Conservation (phyloP, 2,888 invertebrate genomes). For the Ophion slaviceki region DNA sequence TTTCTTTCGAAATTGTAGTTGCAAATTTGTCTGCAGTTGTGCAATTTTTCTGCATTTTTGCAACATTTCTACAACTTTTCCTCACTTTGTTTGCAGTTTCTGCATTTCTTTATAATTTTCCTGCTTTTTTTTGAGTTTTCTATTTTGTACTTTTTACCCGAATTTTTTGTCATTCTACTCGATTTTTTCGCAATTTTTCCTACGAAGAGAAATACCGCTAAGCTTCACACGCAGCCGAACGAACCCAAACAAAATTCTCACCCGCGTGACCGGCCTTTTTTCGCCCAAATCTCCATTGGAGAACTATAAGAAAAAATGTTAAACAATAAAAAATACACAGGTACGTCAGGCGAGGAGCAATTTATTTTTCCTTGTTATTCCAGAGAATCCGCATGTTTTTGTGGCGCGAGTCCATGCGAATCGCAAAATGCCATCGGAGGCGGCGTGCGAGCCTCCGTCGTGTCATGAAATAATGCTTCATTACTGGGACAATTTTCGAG, state of each 20-base stretch:
- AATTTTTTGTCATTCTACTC: too few species aligned
- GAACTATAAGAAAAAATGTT: too few species aligned
- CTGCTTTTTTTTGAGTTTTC: too few species aligned
- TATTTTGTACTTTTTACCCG: too few species aligned
- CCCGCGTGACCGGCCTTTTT: too few species aligned
- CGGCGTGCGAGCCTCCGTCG: background rate
- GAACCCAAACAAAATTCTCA: too few species aligned
- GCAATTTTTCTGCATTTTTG: too few species aligned
- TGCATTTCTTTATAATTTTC: background rate
- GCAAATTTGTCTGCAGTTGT: too few species aligned
- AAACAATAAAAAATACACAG: background rate
- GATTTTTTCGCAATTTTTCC: too few species aligned
- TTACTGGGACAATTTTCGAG: conserved; percentile 17
- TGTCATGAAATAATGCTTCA: too few species aligned
- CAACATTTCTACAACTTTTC: background rate
- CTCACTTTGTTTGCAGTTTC: background rate
- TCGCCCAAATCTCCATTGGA: too few species aligned
- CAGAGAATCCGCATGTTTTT: background rate
- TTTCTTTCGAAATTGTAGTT: too few species aligned
- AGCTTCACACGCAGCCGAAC: background rate
- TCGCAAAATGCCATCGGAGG: background rate
- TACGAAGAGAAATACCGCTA: background rate
- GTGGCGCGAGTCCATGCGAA: background rate
- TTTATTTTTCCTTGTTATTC: background rate
- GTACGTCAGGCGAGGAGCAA: background rate